Conservation (phyloP, 1,140 invertebrate genomes). For the Papilio aristodemus region DNA sequence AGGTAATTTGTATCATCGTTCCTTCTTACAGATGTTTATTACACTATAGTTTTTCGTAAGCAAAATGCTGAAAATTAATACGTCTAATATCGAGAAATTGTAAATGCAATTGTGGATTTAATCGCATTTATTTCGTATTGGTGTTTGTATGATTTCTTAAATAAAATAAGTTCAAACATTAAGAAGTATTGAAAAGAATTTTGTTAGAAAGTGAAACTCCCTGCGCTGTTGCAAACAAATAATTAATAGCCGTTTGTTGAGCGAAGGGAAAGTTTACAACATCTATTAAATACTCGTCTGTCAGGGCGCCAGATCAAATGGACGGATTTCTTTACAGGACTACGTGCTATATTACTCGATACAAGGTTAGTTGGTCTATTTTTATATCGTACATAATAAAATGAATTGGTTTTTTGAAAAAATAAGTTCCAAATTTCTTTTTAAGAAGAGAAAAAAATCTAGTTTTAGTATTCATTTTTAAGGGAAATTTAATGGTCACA, state of each 20-base stretch:
- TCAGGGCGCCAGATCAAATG: slow-evolving; percentile 1
- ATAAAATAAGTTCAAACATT: too few species aligned
- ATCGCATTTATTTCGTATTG: too few species aligned
- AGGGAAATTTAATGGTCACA: too few species aligned
- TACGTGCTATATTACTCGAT: background rate
- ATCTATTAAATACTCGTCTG: slow-evolving; percentile 30
- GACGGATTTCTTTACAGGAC: slow-evolving; percentile 20
- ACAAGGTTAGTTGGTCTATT: background rate
- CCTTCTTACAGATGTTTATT: too few species aligned
- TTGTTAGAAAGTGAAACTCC: background rate
- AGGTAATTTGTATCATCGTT: too few species aligned
- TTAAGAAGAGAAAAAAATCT: too few species aligned
- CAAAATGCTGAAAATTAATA: too few species aligned
- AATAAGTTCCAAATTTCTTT: background rate
- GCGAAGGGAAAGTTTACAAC: slow-evolving; percentile 25
- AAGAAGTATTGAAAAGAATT: background rate
- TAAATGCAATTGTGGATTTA: too few species aligned
- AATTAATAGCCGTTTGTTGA: slow-evolving; percentile 15
- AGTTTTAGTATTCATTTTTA: too few species aligned
- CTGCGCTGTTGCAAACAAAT: slow-evolving; percentile 16
- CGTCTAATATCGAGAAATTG: too few species aligned
- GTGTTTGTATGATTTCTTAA: too few species aligned
- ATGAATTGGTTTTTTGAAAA: background rate
- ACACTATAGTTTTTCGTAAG: too few species aligned
- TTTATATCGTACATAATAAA: background rate